phyloP scores from a whole-genome alignment of 2,113 vertebrate species.

The Parus major region DNA sequence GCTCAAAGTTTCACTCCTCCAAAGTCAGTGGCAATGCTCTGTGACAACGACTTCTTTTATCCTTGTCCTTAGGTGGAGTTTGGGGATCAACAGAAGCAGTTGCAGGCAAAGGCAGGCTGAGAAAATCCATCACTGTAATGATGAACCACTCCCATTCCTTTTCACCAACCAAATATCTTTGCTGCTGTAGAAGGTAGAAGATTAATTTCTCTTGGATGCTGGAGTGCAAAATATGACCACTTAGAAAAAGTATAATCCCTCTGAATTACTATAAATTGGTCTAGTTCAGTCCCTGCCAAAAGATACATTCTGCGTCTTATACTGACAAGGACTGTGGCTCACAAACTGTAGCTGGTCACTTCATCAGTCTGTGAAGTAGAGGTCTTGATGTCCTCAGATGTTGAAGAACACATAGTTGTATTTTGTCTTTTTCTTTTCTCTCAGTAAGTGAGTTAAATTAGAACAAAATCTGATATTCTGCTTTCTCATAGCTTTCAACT shows the following conservation, averaged over 20 bases:
- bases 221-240: not conserved
- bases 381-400: not conserved
- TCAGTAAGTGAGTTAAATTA: not conserved
- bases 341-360: not conserved
- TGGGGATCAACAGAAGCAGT: not conserved
- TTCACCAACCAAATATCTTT: not conserved
- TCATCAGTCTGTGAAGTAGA: not conserved
- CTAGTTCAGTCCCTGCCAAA: not conserved
- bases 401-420: not conserved
- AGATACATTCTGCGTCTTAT: not conserved
- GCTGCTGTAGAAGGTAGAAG: not conserved
- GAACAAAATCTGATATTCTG: not conserved
- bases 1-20: constrained; percentile 14
- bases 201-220: constrained; percentile 2
- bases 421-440: not conserved
- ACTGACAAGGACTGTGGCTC: not conserved
- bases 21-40: constrained; percentile 1
- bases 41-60: not conserved
- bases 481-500: not conserved
- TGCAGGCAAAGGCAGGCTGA: not conserved
- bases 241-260: not conserved
- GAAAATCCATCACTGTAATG: constrained; percentile 3
- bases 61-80: not conserved
- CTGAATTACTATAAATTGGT: not conserved
- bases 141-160: not conserved